Evolutionary conservation across 1,140 invertebrate species (phyloP), one percentile per base, ranked within the genome.

Genomic region (Metaphire vulgaris): DNA sequence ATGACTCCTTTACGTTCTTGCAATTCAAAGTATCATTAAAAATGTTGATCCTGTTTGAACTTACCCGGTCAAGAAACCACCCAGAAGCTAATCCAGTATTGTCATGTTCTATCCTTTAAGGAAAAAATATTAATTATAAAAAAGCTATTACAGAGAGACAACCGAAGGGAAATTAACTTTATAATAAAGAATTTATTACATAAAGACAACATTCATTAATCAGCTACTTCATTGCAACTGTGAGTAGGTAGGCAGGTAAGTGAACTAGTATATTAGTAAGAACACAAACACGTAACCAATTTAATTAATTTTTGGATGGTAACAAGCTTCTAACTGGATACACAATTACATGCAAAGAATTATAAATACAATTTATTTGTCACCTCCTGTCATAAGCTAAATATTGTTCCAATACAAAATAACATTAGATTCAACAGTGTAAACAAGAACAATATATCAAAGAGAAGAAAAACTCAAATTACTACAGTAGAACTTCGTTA

Each of bases 61-160:
- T 79, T 74, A 85, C 83, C 79, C 84, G 82, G 71, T 86, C 86
- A n/a, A 87, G 71, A 77, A 80, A 87, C 86, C 86, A 87, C 15
- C 85, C 85, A n/a, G 86, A 77, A 1, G 76, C 81, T 21, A 83
- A 71, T 29, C 86, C 86, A n/a, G 81, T 83, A 72, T 87, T 86
- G 78, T 87, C 86, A 79, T 87, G 86, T 69, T 86, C 83, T 29
- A 87, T 81, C 67, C 82, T 77, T 29, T 64, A 80, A 69, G 26
- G n/a, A 74, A 32, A 74, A 74, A 26, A 33, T 64, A 70, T 12
- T n/a, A 71, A 30, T 76, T 21, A 76, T 31, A 26, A 33, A 29
- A 26, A 29, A 28, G n/a, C 30, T 14, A 67, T 67, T 68, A 68
- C 14, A 29, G 31, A 12, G 12, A 68, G 28, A 29, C 15, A 29